Base-by-base conservation (phyloP, 2,797 vertebrate genomes). In the Siniperca obscura region DNA sequence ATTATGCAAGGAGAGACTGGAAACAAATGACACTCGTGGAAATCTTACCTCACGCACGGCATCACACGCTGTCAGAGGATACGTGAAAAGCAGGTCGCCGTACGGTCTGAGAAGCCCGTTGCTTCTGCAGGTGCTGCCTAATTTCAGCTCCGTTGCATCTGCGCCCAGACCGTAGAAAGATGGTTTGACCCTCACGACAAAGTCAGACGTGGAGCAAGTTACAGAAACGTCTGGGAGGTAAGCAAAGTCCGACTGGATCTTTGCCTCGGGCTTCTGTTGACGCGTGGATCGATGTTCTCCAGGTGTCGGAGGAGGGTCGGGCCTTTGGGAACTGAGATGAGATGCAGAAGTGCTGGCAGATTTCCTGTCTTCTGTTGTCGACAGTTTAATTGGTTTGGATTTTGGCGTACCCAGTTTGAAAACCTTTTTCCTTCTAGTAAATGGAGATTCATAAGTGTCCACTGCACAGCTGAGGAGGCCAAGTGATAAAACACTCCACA, bases 11-110 rank as follows among this genome's bases (percentile, higher is more conserved):
- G 0, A 48, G 5, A 70, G 4, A 19, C 14, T 1, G 21, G 12
- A 19, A 40, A 72, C 9, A 48, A 19, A 34, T 1, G 13, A 0
- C 21, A 46, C 0, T 1, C 2, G 5, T 5, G 52, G 3, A 4
- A 1, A 7, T 16, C 73, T 87, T 82, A 96, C 95, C 94, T 94
- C 84, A 7, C 86, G 88, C 70, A 78, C 81, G 5, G 55, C 84
- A 21, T 84, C 93, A 4, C 95, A 96, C 22, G 89, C 86, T 0
- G 89, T 92, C 72, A 96, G 74, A 0, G 89, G 87, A 40, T 95
- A 96, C 0, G 83, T 88, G 88, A 96, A 96, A 46, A 96, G 93
- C 44, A 95, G 65, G 81, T 95, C 95, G 0, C 90, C 90, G 14
- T 87, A 72, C 0, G 92, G 87, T 8, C 68, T 3, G n/a, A 94